A percentile compares a stretch with the other conserved stretches of the same genome.
Evolutionary conservation across 2,113 vertebrate genomes (phyloP).

Genomic region (Chelonoidis abingdonii): DNA sequence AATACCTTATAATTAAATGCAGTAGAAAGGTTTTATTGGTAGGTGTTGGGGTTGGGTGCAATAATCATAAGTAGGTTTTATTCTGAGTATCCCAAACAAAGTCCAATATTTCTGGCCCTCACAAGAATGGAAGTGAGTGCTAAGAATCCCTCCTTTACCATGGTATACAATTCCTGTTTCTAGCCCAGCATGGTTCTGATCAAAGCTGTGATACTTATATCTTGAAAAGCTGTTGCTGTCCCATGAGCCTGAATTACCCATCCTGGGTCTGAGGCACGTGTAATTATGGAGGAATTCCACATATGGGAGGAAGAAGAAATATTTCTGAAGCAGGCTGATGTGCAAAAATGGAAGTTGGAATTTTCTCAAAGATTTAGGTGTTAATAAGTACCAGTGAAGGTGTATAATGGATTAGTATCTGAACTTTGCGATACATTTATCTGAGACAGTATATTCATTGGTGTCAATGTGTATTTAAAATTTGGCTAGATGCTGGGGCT

Average conservation of each 20-base stretch:
- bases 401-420: background rate
- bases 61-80: background rate
- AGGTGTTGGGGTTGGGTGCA: background rate
- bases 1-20: background rate
- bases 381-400: background rate
- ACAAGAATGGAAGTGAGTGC: background rate
- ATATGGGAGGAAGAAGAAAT: background rate
- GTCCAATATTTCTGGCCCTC: background rate
- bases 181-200: background rate
- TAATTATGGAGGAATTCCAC: background rate
- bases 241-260: background rate
- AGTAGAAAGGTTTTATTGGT: background rate
- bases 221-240: background rate
- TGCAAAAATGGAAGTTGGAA: background rate
- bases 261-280: background rate
- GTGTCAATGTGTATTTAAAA: background rate
- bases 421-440: background rate
- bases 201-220: background rate
- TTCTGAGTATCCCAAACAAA: background rate
- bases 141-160: background rate
- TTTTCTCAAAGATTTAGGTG: background rate
- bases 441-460: background rate
- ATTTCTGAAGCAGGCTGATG: background rate
- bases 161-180: background rate
- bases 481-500: background rate